Conservation (phyloP, 2,888 invertebrate genomes). For the Lobophora halterata region DNA sequence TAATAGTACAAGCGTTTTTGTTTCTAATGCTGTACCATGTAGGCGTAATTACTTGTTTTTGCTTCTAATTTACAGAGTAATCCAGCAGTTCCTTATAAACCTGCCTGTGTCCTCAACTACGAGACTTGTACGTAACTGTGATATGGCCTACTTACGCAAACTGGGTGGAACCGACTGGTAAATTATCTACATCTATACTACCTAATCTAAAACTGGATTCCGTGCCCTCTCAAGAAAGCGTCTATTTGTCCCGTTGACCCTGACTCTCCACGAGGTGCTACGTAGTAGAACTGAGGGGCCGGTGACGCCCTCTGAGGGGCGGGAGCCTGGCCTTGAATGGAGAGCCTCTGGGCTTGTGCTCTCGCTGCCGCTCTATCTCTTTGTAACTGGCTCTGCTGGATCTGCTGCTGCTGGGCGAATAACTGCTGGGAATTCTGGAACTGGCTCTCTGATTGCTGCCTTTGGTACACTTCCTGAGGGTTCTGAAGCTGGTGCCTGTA, state of each 20-base stretch:
- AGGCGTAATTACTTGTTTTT: too few species aligned
- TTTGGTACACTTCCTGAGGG: slow-evolving; percentile 78
- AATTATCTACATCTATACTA: slow-evolving; percentile 56
- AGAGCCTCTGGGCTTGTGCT: slow-evolving; percentile 69
- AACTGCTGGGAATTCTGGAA: slow-evolving; percentile 84
- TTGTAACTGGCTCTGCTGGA: slow-evolving; percentile 84
- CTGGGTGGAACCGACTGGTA: slow-evolving; percentile 38
- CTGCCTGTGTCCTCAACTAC: slow-evolving; percentile 44
- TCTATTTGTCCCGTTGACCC: slow-evolving; percentile 87
- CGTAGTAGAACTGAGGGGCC: slow-evolving; percentile 80
- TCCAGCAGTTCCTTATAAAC: slow-evolving; percentile 40
- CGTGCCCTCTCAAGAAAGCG: slow-evolving; percentile 88
- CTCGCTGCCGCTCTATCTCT: slow-evolving; percentile 79
- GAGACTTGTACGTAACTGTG: slow-evolving; percentile 43
- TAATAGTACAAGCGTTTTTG: too few species aligned
- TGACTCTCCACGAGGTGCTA: slow-evolving; percentile 77
- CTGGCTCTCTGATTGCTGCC: slow-evolving; percentile 82
- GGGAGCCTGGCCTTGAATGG: slow-evolving; percentile 54
- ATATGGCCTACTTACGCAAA: slow-evolving; percentile 58
- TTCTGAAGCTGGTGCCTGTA: slow-evolving; percentile 73
- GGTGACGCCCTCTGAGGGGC: slow-evolving; percentile 43
- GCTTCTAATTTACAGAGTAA: too few species aligned
- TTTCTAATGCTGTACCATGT: too few species aligned
- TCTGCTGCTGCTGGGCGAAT: slow-evolving; percentile 84
- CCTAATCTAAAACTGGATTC: slow-evolving; percentile 80